Conservation (phyloP, 1,140 invertebrate species). For the Drosophila mayri region DNA sequence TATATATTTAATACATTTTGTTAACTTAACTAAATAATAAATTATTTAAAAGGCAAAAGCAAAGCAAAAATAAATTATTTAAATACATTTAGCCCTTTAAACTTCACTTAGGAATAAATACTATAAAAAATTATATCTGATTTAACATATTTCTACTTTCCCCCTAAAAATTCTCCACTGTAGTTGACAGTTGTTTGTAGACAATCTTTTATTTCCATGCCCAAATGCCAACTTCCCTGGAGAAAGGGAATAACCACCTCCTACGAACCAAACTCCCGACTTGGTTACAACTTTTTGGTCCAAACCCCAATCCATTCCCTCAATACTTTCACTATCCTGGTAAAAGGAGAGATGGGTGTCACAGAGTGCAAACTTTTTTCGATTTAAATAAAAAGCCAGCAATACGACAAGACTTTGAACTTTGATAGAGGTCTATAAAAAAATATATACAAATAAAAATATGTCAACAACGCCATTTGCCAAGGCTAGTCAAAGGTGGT, state of each 20-base stretch:
- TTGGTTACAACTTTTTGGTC: constrained; percentile 34
- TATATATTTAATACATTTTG: too few species aligned
- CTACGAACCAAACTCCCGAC: neutral
- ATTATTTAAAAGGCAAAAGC: too few species aligned
- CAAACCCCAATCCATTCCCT: neutral
- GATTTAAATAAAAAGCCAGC: constrained; percentile 75
- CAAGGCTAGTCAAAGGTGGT: constrained; percentile 11
- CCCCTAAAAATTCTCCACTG: constrained; percentile 2
- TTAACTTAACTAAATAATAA: too few species aligned
- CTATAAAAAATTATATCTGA: too few species aligned
- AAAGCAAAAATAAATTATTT: too few species aligned
- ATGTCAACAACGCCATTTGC: constrained; percentile 50
- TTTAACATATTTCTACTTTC: neutral
- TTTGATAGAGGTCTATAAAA: constrained; percentile 63
- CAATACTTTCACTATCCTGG: constrained; percentile 39
- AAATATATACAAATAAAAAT: constrained; percentile 39
- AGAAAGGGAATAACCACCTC: constrained; percentile 2
- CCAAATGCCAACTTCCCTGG: constrained; percentile 8
- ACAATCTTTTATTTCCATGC: constrained; percentile 59
- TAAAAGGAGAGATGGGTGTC: neutral
- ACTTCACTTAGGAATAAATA: too few species aligned
- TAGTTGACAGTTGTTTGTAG: constrained; percentile 21
- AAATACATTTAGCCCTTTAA: too few species aligned
- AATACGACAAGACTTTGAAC: constrained; percentile 74
- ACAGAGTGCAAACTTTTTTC: constrained; percentile 56